Base-by-base conservation (phyloP, 2,113 vertebrate genomes). In the Oryzias curvinotus region DNA sequence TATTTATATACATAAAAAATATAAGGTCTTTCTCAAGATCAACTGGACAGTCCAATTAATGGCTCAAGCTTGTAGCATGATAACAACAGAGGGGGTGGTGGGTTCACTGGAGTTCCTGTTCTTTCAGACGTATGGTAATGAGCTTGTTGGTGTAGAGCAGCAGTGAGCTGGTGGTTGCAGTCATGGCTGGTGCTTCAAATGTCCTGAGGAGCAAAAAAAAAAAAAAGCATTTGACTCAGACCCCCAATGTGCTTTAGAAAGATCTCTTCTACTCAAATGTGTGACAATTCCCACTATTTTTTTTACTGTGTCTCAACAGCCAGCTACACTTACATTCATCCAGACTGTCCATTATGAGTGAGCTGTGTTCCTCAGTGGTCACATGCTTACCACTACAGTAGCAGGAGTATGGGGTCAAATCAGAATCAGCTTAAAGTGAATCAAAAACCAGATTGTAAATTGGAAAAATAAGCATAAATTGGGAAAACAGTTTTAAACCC, bases 81-180 rank as follows among this genome's bases (percentile, higher is more conserved):
- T 19, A 56, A 57, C 54, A 87, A 85, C 81, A 68, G 26, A 7
- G 25, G 44, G 19, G 25, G 16, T 47, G 36, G 43, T 61, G 26
- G 15, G 68, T 66, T 78, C 72, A 62, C 67, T 68, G 76, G 64
- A 21, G 57, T 59, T 60, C 42, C 76, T 79, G 8, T 70, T 72
- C 59, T 60, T 52, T 55, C 21, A 26, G 23, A 62, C 41, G 26
- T 49, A 49, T 51, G 57, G 63, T 73, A 77, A 84, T 53, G 28
- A 85, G 72, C 56, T 62, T 16, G 1, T 18, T 57, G 68, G 23
- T 65, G 64, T 36, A 10, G 30, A 62, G 56, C 60, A 17, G 57
- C 30, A 18, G 58, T 26, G 36, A 16, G 62, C 62, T 60, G 71
- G 71, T 52, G 70, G 68, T 63, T 18, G 5, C 51, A 17, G 42